A percentile compares a stretch with the other conserved stretches of the same genome.
Evolutionary conservation across 1,140 invertebrate species (phyloP).

Genomic region (Limonius californicus): DNA sequence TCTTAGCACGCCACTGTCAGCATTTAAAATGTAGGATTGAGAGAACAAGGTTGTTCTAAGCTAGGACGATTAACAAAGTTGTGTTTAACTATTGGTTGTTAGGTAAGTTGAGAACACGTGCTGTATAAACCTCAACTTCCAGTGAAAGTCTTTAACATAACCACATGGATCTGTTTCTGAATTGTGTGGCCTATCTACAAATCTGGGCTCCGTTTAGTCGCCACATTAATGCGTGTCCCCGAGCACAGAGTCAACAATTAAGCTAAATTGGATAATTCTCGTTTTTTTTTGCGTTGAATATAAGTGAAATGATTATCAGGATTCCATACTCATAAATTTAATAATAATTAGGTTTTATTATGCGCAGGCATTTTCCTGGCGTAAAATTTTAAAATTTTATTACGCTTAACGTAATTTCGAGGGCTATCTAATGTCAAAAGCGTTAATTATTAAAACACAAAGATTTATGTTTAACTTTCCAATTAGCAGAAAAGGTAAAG

Average conservation of each 20-base stretch:
- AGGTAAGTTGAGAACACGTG: background rate
- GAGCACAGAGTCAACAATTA: slow-evolving; percentile 21
- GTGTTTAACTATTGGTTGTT: background rate
- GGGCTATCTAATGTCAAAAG: slow-evolving; percentile 4
- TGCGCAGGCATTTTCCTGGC: background rate
- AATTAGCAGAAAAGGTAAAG: background rate
- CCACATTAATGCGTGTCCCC: slow-evolving; percentile 18
- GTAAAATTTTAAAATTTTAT: background rate
- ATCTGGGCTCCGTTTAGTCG: slow-evolving; percentile 20
- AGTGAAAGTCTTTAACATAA: slow-evolving; percentile 4
- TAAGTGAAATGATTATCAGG: slow-evolving; percentile 8
- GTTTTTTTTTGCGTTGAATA: slow-evolving; percentile 1
- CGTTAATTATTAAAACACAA: slow-evolving; percentile 2
- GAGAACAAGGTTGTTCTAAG: too few relatives aligned
- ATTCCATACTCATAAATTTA: slow-evolving; percentile 7
- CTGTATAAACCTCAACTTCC: slow-evolving; percentile 30
- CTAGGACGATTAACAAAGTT: background rate
- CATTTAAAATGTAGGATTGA: too few relatives aligned
- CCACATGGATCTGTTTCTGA: slow-evolving; percentile 9
- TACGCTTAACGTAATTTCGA: background rate
- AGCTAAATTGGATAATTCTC: slow-evolving; percentile 17
- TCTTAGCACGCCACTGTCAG: too few relatives aligned
- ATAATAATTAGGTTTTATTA: slow-evolving; percentile 6
- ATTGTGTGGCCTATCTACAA: slow-evolving; percentile 22
- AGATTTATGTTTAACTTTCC: slow-evolving; percentile 1